Evolutionary conservation across 1,140 invertebrate genomes (phyloP), one percentile per base, ranked within the genome.

Genomic region (Panulirus ornatus): DNA sequence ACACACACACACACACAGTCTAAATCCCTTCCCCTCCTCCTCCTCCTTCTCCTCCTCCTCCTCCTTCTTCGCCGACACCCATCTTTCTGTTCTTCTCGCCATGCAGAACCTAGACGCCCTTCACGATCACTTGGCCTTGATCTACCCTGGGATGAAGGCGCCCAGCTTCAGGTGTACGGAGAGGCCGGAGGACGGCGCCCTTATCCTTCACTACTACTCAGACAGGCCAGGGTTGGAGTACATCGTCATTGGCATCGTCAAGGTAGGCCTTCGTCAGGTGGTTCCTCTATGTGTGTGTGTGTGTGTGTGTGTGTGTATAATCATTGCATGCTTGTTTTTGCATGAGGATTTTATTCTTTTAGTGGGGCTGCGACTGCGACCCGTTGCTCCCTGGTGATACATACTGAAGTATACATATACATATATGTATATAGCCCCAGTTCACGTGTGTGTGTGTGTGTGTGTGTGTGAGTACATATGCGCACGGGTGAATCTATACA

Each of bases 181-280:
- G 93, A 94, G 96, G 92, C 95, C 95, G 0, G 96, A 97, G 93
- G 97, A 98, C 94, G 97, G 97, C 0, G 96, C 97, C 14, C 94
- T 98, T 16, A 95, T 98, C 38, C 95, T 99, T 9, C 97, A 98
- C 94, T 98, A 98, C 94, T 99, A 98, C 94, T 98, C 97, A 0
- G 97, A 98, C 93, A 95, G 97, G 91, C 97, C 97, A 11, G 97
- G 97, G n/a, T 94, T 99, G 71, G 97, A 98, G 93, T 96, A 97
- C 93, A 98, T 99, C 93, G 98, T 99, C 88, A 98, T 98, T 92
- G 98, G 97, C 38, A 98, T 98, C 92, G 97, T 98, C 6, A 98
- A 98, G 96, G 97, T 98, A 93, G 92, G 51, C 0, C 3, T 34
- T 47, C 19, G 36, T 42, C 2, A 27, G 36, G n/a, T 42, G 22